phyloP scores from a whole-genome alignment of 2,888 invertebrate species.

The Neocrepidodera transversa region DNA sequence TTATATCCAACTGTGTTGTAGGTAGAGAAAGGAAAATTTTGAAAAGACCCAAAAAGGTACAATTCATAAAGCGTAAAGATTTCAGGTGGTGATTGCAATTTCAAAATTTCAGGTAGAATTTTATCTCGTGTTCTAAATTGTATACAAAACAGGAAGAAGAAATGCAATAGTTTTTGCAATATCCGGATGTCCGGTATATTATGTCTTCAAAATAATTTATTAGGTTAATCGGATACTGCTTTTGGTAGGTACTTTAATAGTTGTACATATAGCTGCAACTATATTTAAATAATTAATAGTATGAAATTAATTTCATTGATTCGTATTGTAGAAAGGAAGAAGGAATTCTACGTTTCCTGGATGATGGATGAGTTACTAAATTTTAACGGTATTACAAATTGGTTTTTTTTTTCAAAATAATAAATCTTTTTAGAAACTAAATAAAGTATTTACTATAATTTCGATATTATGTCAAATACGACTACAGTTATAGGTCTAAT shows the following conservation, averaged over 20 bases:
- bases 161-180: not conserved
- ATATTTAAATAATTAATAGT: not conserved
- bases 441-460: too few species aligned
- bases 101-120: conserved; percentile 9
- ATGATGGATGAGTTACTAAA: not conserved
- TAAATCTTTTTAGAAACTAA: too few species aligned
- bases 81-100: conserved; percentile 6
- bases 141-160: conserved; percentile 1
- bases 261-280: not conserved
- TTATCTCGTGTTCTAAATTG: not conserved
- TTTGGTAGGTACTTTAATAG: not conserved
- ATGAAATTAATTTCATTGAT: not conserved
- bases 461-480: too few species aligned
- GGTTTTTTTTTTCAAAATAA: too few species aligned
- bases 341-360: not conserved
- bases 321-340: not conserved
- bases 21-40: not conserved
- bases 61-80: conserved; percentile 14
- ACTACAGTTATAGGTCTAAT: too few species aligned
- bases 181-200: conserved; percentile 4
- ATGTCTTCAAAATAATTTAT: not conserved
- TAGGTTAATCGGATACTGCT: not conserved
- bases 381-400: not conserved
- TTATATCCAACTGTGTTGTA: not conserved
- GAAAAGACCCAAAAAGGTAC: not conserved